phyloP scores from a whole-genome alignment of 2,797 vertebrate species.

The Mus caroli region DNA sequence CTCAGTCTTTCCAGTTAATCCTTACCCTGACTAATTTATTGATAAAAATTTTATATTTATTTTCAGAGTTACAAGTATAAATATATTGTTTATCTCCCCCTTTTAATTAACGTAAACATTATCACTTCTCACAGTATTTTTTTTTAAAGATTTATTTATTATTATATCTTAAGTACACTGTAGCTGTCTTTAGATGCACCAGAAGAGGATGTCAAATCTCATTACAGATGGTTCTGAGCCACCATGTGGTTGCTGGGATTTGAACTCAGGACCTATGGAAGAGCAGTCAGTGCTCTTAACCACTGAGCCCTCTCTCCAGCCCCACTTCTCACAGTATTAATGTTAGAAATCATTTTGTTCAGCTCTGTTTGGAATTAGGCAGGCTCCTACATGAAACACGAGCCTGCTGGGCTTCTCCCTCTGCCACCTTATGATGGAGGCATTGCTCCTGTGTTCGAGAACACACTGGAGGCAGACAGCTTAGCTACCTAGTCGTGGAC shows the following conservation, averaged over 20 bases:
- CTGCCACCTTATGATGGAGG: background rate
- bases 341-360: slow-evolving; percentile 48
- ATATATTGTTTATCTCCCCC: background rate
- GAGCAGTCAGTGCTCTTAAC: no score
- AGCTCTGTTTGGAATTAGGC: background rate
- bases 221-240: no score
- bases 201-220: no score
- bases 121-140: background rate
- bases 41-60: background rate
- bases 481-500: background rate
- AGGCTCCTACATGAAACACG: background rate
- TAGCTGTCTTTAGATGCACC: no score
- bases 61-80: background rate
- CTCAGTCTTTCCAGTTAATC: background rate
- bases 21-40: background rate
- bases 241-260: no score
- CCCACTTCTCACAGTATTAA: background rate
- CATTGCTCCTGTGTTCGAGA: background rate
- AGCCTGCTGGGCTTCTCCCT: background rate
- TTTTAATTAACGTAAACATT: background rate
- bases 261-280: no score
- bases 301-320: no score
- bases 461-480: background rate
- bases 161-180: no score
- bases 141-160: no score